Base-by-base conservation (phyloP, 2,113 vertebrate genomes). In the Ceratotherium simum region DNA sequence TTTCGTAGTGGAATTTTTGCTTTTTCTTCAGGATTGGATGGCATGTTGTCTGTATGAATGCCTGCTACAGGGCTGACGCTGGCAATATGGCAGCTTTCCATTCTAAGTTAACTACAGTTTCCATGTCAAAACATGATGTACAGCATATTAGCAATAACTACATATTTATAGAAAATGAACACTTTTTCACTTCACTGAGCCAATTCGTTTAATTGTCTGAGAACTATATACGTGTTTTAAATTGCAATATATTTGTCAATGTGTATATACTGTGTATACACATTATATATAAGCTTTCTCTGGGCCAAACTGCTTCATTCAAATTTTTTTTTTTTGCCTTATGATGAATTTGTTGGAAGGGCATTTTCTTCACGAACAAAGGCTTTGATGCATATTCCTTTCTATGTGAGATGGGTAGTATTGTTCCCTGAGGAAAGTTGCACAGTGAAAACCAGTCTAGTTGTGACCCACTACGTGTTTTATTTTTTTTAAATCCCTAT, bases 71-170 rank as follows among this genome's bases (percentile, higher is more conserved):
- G 85, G 82, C 92, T 96, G 51, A 90, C 60, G 25, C 87, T 85
- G 95, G 95, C 97, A 97, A 81, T 73, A 75, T 90, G 98, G 98
- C 97, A 95, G 98, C 98, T 98, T 97, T 95, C 70, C 29, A 36
- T 82, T 42, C 95, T 54, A 25, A 95, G 88, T 97, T 95, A 69
- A 69, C 89, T 65, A 16, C 62, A 60, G 58, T 91, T 92, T 96
- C 96, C 64, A 27, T 95, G 82, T 91, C 97, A 69, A 39, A 81
- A 82, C 93, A 42, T 98, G 89, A 96, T 14, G 96, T 98, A 97
- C 98, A 98, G 98, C 98, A 98, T 97, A 97, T 98, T 98, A 99
- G 99, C 99, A 99, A 99, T 99, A 99, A 99, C 96, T 97, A 96
- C 62, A 70, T 97, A 75, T 97, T 97, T 98, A 93, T 92, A 98